Evolutionary conservation across 2,888 invertebrate genomes (phyloP).

Genomic region (Ypsolopha scabrella): DNA sequence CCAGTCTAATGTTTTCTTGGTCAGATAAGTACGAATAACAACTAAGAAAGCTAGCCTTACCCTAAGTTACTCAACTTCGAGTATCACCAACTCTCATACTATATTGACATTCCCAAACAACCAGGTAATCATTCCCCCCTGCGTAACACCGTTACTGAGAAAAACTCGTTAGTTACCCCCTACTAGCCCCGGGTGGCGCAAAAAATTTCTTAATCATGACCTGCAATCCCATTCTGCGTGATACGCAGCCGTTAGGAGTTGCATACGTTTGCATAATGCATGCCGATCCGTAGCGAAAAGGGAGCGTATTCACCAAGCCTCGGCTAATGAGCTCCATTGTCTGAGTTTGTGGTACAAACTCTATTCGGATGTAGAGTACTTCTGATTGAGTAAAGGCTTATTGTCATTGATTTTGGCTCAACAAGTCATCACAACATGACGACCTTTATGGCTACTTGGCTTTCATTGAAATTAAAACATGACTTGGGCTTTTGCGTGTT

Average conservation of each 20-base stretch:
- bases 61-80: no score
- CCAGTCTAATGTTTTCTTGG: no score
- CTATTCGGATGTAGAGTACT: neutral
- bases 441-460: no score
- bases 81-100: no score
- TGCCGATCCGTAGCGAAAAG: slow-evolving; percentile 6
- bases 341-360: neutral
- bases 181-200: slow-evolving; percentile 12
- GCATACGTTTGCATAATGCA: slow-evolving; percentile 24
- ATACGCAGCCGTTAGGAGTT: slow-evolving; percentile 19
- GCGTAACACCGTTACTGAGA: neutral
- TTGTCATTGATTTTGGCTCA: no score
- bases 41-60: no score
- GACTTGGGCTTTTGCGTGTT: no score
- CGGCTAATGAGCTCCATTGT: neutral
- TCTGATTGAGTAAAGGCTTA: neutral
- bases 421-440: no score
- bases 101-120: neutral
- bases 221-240: slow-evolving; percentile 19
- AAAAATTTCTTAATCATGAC: slow-evolving; percentile 18
- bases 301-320: neutral
- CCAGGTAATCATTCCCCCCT: neutral
- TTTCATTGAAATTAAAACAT: no score
- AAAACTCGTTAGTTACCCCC: slow-evolving; percentile 3
- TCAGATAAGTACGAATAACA: no score